Percentiles rank a stretch among this genome's conserved stretches.
Evolutionary conservation across 2,113 vertebrate species (phyloP).

Genomic region (Sinocyclocheilus grahami): DNA sequence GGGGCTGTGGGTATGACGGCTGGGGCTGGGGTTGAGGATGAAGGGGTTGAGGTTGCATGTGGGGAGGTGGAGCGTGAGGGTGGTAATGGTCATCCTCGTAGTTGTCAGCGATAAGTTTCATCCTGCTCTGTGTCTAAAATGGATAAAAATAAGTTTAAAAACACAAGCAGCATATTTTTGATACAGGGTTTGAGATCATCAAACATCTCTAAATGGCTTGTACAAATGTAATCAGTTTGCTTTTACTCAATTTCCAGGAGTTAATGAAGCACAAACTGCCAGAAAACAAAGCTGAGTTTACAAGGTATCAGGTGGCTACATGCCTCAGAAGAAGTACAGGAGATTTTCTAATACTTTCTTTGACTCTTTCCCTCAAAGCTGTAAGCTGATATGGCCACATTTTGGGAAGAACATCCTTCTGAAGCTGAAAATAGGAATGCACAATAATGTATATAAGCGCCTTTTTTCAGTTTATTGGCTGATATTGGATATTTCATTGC

Average conservation of each 20-base stretch:
- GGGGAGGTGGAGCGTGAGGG: constrained; percentile 83
- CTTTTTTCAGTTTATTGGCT: neutral
- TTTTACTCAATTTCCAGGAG: constrained; percentile 5
- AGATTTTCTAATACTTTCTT: neutral
- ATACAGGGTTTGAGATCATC: neutral
- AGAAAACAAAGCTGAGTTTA: neutral
- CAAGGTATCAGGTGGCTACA: neutral
- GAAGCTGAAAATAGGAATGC: neutral
- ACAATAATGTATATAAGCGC: neutral
- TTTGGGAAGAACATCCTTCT: neutral
- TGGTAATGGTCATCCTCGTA: constrained; percentile 96
- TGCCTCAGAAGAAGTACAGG: neutral
- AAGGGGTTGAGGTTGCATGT: constrained; percentile 82
- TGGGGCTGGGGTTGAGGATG: constrained; percentile 85
- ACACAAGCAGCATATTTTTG: neutral
- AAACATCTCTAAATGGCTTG: neutral
- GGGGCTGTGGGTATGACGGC: constrained; percentile 45
- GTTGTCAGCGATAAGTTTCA: constrained; percentile 97
- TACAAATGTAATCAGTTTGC: neutral
- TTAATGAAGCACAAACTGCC: neutral
- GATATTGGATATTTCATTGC: neutral
- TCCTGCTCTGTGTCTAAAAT: constrained; percentile 94
- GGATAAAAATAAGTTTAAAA: constrained; percentile 41
- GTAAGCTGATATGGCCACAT: neutral
- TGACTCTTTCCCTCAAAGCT: neutral